Conservation (phyloP, 2,113 vertebrate genomes). For the Brachyistius frenatus region DNA sequence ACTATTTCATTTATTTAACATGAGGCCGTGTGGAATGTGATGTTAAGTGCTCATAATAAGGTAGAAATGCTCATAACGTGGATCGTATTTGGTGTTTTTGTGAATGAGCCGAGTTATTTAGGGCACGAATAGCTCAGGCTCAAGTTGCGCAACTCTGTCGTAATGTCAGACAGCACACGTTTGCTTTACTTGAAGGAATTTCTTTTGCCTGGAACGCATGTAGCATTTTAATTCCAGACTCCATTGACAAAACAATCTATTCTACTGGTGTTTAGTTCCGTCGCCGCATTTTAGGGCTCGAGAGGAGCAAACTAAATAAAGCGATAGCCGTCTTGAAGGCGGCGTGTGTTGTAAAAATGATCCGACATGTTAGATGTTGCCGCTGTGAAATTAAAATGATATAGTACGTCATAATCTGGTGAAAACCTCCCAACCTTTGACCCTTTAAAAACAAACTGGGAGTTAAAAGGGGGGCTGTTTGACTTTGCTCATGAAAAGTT, state of each 20-base stretch:
- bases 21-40: conserved; percentile 3
- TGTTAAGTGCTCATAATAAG: neutral
- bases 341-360: conserved; percentile 11
- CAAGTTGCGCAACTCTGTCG: neutral
- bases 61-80: conserved; percentile 9
- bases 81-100: neutral
- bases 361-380: neutral
- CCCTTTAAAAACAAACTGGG: neutral
- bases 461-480: too few species aligned
- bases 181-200: neutral
- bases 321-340: neutral
- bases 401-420: neutral
- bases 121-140: neutral
- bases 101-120: neutral
- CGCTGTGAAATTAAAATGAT: neutral
- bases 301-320: neutral
- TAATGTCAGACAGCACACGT: neutral
- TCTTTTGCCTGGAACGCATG: neutral
- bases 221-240: conserved; percentile 10
- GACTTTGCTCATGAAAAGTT: too few species aligned
- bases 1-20: neutral
- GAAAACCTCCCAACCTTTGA: neutral
- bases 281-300: neutral
- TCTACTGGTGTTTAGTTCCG: neutral
- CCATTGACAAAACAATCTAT: conserved; percentile 15